These are phyloP conservation scores for Sphecodes monilicornis DNA, from an alignment of 2,888 invertebrate genomes.

Conservation along the genomic window DNA sequence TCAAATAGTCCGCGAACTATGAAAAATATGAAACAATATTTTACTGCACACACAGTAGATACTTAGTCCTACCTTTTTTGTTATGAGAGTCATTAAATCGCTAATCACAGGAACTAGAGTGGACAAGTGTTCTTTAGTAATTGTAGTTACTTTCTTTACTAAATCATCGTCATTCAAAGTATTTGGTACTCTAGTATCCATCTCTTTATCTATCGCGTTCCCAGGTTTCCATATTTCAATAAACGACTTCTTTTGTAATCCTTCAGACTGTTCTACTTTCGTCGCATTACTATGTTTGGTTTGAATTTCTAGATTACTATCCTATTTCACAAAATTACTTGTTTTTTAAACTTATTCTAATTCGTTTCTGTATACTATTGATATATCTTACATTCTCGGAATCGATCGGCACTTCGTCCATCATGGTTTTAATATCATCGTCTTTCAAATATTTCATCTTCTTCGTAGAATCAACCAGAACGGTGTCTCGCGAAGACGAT, in stretches of 20 bases:
- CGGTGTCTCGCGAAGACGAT: slow-evolving; percentile 61
- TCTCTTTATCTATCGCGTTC: slow-evolving; percentile 34
- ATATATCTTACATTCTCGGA: slow-evolving; percentile 71
- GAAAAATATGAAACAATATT: neutral
- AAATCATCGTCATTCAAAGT: slow-evolving; percentile 55
- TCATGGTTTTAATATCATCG: slow-evolving; percentile 82
- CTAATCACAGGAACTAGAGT: slow-evolving; percentile 78
- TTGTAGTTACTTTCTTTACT: slow-evolving; percentile 48
- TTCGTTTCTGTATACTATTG: slow-evolving; percentile 16
- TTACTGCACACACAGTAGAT: neutral
- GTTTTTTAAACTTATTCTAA: slow-evolving; percentile 19
- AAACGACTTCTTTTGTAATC: slow-evolving; percentile 19
- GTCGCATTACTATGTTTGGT: slow-evolving; percentile 42
- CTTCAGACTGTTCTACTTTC: slow-evolving; percentile 28
- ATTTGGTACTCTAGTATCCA: slow-evolving; percentile 34
- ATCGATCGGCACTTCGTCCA: slow-evolving; percentile 79
- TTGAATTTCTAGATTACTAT: slow-evolving; percentile 66
- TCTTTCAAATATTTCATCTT: slow-evolving; percentile 70
- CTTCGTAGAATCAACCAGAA: slow-evolving; percentile 54
- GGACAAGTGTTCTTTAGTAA: slow-evolving; percentile 72
- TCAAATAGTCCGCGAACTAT: neutral
- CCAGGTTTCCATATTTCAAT: slow-evolving; percentile 15
- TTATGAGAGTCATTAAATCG: slow-evolving; percentile 76
- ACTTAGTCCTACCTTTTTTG: slow-evolving; percentile 71
- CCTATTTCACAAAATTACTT: slow-evolving; percentile 56